These are phyloP conservation scores for Myopa tessellatipennis DNA, from an alignment of 2,888 invertebrate genomes.

Conservation along the genomic window DNA sequence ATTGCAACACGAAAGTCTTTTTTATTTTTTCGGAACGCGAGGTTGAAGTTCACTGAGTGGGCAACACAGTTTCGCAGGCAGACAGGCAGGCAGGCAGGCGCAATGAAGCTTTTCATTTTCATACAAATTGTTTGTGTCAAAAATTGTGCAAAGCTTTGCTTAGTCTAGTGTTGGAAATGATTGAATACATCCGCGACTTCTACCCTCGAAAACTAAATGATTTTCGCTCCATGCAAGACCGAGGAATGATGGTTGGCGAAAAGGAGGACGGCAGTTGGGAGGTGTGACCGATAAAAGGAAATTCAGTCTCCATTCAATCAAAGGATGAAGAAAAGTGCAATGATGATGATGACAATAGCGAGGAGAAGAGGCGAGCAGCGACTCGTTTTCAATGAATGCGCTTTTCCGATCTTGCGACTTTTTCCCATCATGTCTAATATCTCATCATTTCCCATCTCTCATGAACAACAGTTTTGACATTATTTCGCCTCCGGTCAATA, in stretches of 20 bases:
- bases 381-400: background rate
- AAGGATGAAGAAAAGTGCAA: too few relatives aligned
- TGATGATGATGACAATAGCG: too few relatives aligned
- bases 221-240: too few relatives aligned
- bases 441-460: background rate
- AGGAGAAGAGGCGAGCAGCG: background rate
- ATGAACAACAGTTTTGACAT: background rate
- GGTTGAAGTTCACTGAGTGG: slow-evolving; percentile 32
- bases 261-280: background rate
- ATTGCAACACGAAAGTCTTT: slow-evolving; percentile 35
- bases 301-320: background rate
- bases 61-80: slow-evolving; percentile 16
- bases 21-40: slow-evolving; percentile 19
- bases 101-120: background rate
- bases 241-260: too few relatives aligned
- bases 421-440: background rate
- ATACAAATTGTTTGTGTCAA: slow-evolving; percentile 7
- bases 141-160: background rate
- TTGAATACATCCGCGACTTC: background rate
- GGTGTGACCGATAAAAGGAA: background rate
- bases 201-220: background rate
- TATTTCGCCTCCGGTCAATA: background rate
- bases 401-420: background rate
- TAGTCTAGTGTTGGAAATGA: slow-evolving; percentile 2
- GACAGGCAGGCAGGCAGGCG: background rate